Evolutionary conservation across 2,797 vertebrate species (phyloP).

Genomic region (Sarcophilus harrisii): DNA sequence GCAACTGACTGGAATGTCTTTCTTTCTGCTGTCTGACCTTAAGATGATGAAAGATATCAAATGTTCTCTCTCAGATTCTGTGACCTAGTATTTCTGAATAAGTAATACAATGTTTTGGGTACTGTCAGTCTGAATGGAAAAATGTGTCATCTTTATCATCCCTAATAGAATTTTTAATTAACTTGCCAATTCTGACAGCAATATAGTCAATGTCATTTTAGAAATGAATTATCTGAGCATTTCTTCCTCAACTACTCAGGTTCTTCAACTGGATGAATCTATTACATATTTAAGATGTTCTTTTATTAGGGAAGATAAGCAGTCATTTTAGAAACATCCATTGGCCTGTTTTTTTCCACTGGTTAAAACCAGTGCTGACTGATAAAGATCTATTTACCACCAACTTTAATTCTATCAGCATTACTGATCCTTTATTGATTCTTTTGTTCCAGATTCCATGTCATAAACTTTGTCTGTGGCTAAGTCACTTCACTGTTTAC

Average conservation of each 20-base stretch:
- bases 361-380: not conserved
- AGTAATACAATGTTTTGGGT: not conserved
- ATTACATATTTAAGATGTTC: slow-evolving; percentile 2
- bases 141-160: not conserved
- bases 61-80: not conserved
- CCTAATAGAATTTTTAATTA: slow-evolving; percentile 15
- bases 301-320: not conserved
- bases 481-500: not conserved
- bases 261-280: not conserved
- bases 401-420: not conserved
- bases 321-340: not conserved
- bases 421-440: not conserved
- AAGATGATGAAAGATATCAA: not conserved
- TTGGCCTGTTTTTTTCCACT: not conserved
- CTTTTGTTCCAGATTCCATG: not conserved
- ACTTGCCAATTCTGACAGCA: not conserved
- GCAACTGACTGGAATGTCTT: not conserved
- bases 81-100: not conserved
- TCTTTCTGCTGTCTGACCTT: not conserved
- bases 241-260: not conserved
- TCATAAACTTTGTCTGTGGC: not conserved
- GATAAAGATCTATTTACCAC: not conserved
- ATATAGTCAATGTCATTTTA: not conserved
- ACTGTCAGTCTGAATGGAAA: not conserved
- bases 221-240: not conserved